These are phyloP conservation scores for Eupithecia tripunctaria DNA, from an alignment of 2,888 invertebrate species.

Conservation along the genomic window DNA sequence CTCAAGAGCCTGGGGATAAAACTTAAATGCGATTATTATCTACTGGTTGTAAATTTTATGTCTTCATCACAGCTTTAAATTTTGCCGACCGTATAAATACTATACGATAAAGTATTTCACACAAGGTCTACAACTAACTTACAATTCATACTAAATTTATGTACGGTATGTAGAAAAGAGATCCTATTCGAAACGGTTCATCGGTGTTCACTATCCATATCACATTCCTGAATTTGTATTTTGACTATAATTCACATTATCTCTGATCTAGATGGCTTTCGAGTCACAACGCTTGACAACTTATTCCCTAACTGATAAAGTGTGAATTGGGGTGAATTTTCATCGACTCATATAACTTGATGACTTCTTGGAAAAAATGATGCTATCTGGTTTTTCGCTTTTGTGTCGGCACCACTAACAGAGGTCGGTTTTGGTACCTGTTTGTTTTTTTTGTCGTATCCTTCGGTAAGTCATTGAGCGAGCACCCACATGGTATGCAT, in stretches of 20 bases:
- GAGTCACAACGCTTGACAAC: slow-evolving; percentile 68
- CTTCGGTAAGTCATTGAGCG: slow-evolving; percentile 57
- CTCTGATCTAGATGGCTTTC: slow-evolving; percentile 65
- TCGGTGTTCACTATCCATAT: slow-evolving; percentile 66
- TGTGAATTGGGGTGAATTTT: slow-evolving; percentile 79
- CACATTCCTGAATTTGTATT: slow-evolving; percentile 74
- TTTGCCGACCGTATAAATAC: slow-evolving; percentile 48
- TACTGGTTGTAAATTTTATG: slow-evolving; percentile 52
- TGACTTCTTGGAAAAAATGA: slow-evolving; percentile 77
- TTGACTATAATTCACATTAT: slow-evolving; percentile 69
- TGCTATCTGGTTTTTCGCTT: slow-evolving; percentile 74
- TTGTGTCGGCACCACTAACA: slow-evolving; percentile 78
- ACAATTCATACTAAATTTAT: slow-evolving; percentile 11
- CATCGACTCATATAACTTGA: slow-evolving; percentile 63
- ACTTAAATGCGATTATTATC: slow-evolving; percentile 57
- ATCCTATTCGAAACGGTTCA: slow-evolving; percentile 67
- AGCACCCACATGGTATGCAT: slow-evolving; percentile 69
- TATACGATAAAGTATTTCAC: slow-evolving; percentile 1
- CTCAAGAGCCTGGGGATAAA: slow-evolving; percentile 54
- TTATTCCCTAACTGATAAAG: slow-evolving; percentile 70
- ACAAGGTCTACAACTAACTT: too few relatives aligned
- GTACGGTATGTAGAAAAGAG: slow-evolving; percentile 47
- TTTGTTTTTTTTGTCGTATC: slow-evolving; percentile 64
- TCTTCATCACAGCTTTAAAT: slow-evolving; percentile 60
- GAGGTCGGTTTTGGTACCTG: slow-evolving; percentile 70